Evolutionary conservation across 2,797 vertebrate species (phyloP).

Genomic region (Epinephelus coioides): DNA sequence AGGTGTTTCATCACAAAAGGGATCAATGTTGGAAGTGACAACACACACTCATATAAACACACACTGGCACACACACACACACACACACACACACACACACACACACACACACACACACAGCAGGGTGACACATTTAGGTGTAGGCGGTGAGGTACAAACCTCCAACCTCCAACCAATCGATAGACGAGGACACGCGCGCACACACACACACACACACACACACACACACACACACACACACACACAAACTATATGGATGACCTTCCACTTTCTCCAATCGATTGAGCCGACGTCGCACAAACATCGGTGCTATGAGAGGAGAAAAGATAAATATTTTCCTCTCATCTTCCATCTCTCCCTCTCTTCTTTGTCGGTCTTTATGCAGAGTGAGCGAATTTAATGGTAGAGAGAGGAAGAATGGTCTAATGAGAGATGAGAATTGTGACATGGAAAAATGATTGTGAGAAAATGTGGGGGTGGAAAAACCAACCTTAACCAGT

Average conservation of each 20-base stretch:
- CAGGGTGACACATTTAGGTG: constrained; percentile 48
- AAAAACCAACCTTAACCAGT: constrained; percentile 2
- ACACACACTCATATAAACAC: constrained; percentile 43
- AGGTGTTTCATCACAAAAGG: constrained; percentile 73
- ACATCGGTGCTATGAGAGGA: constrained; percentile 44
- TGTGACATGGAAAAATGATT: neutral
- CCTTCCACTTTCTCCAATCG: constrained; percentile 61
- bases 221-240: constrained; percentile 15
- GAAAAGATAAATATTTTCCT: constrained; percentile 60
- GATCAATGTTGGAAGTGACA: constrained; percentile 71
- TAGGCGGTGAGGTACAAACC: constrained; percentile 62
- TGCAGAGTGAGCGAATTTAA: constrained; percentile 8
- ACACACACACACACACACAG: constrained; percentile 27
- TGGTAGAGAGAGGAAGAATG: neutral
- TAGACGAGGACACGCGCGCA: constrained; percentile 20
- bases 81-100: constrained; percentile 7
- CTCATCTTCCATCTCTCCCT: neutral
- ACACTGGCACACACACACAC: constrained; percentile 5
- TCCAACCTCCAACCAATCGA: constrained; percentile 62
- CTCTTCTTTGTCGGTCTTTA: constrained; percentile 15
- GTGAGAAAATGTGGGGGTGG: neutral
- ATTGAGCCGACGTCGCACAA: constrained; percentile 47
- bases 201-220: constrained; percentile 24
- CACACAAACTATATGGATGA: constrained; percentile 43
- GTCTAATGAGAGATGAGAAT: neutral